Conservation (phyloP, 1,140 invertebrate species). For the Nephila pilipes region DNA sequence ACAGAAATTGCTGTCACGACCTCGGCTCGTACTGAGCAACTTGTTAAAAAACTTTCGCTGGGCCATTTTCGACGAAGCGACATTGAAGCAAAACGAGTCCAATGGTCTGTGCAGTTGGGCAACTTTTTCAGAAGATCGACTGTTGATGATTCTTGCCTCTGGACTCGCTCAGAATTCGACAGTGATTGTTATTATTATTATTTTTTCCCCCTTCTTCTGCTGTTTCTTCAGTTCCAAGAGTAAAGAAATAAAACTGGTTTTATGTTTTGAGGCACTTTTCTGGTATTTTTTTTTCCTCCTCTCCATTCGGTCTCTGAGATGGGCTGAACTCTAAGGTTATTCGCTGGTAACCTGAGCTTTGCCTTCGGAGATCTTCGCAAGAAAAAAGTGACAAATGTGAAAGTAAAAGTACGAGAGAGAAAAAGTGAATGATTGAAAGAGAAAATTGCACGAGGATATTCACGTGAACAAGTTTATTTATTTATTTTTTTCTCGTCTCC, state of each 20-base stretch:
- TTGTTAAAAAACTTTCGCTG: conserved; percentile 13
- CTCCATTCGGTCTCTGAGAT: background rate
- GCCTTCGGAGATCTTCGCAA: background rate
- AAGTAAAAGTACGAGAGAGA: background rate
- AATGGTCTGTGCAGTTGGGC: background rate
- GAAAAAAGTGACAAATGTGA: background rate
- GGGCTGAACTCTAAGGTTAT: background rate
- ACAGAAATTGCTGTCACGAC: conserved; percentile 29
- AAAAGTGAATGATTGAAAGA: background rate
- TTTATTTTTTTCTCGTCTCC: background rate
- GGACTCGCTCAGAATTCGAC: background rate
- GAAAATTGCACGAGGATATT: background rate
- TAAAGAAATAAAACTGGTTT: conserved; percentile 23
- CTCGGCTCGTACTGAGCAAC: background rate
- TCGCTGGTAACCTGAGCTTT: conserved; percentile 15
- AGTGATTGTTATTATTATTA: background rate
- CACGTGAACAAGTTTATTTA: background rate
- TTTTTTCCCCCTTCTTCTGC: background rate
- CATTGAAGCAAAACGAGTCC: conserved; percentile 15
- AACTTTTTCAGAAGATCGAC: background rate
- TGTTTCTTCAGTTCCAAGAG: too few species aligned
- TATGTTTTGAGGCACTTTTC: background rate
- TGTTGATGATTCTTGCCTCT: background rate
- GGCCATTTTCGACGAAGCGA: background rate
- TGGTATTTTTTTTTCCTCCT: background rate